These are phyloP conservation scores for Phainopepla nitens DNA, from an alignment of 2,113 vertebrate species.

Conservation along the genomic window DNA sequence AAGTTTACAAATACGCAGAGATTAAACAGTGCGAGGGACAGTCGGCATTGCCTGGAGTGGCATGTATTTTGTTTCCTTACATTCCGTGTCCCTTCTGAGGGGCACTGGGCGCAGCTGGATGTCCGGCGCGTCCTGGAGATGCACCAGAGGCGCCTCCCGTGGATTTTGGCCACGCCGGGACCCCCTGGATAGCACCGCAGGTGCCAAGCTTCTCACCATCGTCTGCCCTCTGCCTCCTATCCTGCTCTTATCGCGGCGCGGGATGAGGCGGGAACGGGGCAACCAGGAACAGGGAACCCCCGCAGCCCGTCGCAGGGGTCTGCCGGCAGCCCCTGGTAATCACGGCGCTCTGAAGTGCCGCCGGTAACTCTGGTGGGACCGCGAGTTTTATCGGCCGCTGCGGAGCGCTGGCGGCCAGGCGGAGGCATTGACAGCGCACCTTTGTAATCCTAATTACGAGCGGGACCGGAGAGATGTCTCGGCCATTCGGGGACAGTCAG, in stretches of 20 bases:
- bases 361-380: conserved; percentile 44
- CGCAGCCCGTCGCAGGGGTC: neutral
- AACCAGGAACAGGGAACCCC: neutral
- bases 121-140: accelerated
- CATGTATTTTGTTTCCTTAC: neutral
- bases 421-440: conserved; percentile 4
- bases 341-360: neutral
- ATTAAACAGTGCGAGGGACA: neutral
- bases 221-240: neutral
- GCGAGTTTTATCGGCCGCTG: conserved; percentile 43
- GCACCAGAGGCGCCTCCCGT: neutral
- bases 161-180: neutral
- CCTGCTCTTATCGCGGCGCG: neutral
- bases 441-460: conserved; percentile 58
- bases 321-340: neutral
- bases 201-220: neutral
- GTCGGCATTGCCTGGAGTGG: neutral
- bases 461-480: neutral
- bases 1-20: neutral
- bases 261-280: neutral
- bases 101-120: too few species aligned
- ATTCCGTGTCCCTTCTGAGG: neutral
- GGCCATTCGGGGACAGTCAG: neutral
- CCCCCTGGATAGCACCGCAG: neutral
- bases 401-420: conserved; percentile 22